Evolutionary conservation across 1,140 invertebrate genomes (phyloP), one percentile per base, ranked within the genome.

Genomic region (Penaeus vannamei): DNA sequence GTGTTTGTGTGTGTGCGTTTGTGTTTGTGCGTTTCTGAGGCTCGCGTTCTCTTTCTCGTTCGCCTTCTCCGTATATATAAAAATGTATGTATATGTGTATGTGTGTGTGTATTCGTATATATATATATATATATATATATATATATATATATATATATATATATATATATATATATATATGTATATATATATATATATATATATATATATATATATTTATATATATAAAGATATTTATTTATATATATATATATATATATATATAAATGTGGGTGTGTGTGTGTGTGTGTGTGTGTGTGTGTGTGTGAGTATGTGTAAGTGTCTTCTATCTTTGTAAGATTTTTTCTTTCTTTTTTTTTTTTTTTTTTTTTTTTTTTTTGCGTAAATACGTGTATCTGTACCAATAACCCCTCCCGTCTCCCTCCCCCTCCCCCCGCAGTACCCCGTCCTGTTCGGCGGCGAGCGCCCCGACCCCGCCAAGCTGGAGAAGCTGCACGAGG

Each of bases 401-500:
- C 12, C 10, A 20, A 1, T 72, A 10, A 82, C 5, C 46, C 46
- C 19, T 82, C 20, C 5, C 8, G 4, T 1, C 60, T 8, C 20
- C 14, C 22, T 76, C 5, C 22, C 42, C 42, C 10, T 12, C 26
- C 42, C 36, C 36, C 36, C 36, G 36, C 83, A 92, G 2, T 91
- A 59, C 91, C 66, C 61, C 84, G n/a, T 79, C 59, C 1, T 91
- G 90, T 36, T 90, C 59, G 61, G 42, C 79, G 76, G 90, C 82
- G 66, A 91, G 77, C n/a, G 46, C 14, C 22, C 62, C 22, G 60
- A 79, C 46, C 84, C 32, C 20, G 77, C 53, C 66, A 91, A 91
- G 26, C 46, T 88, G n/a, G 72, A 90, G 42, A 90, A 84, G 23
- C 72, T 92, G 12, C 86, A 92, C 7, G 91, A 92, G 59, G 80